phyloP scores from a whole-genome alignment of 2,888 invertebrate genomes.

The Diplolepis rosae region DNA sequence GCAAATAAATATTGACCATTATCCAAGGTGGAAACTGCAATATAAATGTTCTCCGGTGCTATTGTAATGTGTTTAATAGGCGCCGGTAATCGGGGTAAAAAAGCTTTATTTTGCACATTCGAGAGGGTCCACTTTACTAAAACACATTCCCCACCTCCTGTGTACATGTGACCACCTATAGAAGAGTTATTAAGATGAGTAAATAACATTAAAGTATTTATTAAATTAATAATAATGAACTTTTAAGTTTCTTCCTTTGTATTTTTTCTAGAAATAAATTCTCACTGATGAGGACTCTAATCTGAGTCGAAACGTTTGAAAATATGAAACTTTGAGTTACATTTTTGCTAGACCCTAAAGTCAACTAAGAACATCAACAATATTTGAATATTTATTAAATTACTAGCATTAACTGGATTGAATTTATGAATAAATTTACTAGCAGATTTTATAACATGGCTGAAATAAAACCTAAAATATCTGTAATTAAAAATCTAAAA shows the following conservation, averaged over 20 bases:
- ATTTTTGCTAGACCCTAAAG: too few relatives aligned
- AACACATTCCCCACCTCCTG: conserved; percentile 86
- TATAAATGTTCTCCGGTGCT: conserved; percentile 78
- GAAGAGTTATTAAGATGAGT: conserved; percentile 30
- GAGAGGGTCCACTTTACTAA: conserved; percentile 84
- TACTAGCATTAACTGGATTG: too few relatives aligned
- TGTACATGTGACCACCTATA: conserved; percentile 80
- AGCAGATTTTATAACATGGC: too few relatives aligned
- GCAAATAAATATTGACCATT: conserved; percentile 75
- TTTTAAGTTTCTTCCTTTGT: too few relatives aligned
- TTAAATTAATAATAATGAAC: neutral
- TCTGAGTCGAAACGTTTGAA: too few relatives aligned
- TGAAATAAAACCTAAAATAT: neutral
- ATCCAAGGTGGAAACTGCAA: conserved; percentile 81
- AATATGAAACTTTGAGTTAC: too few relatives aligned
- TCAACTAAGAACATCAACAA: too few relatives aligned
- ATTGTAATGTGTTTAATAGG: conserved; percentile 79
- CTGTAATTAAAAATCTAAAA: neutral
- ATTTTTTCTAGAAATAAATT: too few relatives aligned
- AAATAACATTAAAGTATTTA: conserved; percentile 13
- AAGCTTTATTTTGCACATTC: conserved; percentile 75
- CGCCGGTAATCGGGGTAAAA: conserved; percentile 83
- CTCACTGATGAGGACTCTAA: too few relatives aligned
- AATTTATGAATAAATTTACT: too few relatives aligned
- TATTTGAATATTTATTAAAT: too few relatives aligned